phyloP scores from a whole-genome alignment of 2,888 invertebrate species.

The Xanthia togata region DNA sequence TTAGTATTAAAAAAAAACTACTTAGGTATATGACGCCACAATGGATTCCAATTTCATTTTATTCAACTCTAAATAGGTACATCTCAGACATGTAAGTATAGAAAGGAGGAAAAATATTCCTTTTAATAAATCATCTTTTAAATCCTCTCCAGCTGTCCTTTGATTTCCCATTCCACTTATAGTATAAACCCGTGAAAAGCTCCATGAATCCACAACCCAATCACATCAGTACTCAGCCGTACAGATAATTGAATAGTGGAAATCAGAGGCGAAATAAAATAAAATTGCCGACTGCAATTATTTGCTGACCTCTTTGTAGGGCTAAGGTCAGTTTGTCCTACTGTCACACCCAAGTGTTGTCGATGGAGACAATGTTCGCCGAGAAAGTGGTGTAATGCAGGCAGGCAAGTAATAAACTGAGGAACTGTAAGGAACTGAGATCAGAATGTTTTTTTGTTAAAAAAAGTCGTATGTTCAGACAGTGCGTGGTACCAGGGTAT shows the following conservation, averaged over 20 bases:
- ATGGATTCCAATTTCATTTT: not conserved
- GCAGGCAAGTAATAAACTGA: too few species aligned
- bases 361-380: not conserved
- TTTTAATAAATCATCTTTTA: not conserved
- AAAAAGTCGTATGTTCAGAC: not conserved
- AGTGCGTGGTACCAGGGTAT: not conserved
- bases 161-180: conserved; percentile 19
- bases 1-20: too few species aligned
- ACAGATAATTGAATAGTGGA: conserved; percentile 72
- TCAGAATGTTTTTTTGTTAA: not conserved
- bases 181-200: conserved; percentile 41
- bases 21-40: not conserved
- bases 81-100: not conserved
- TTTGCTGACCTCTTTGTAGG: conserved; percentile 67
- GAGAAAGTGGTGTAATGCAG: not conserved
- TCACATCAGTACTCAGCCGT: conserved; percentile 56
- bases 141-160: conserved; percentile 2
- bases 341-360: conserved; percentile 64
- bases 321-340: conserved; percentile 56
- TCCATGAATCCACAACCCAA: conserved; percentile 46
- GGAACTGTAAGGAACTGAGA: too few species aligned
- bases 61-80: not conserved
- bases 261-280: conserved; percentile 72
- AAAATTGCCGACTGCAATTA: conserved; percentile 72
- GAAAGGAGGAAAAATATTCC: not conserved